phyloP scores from a whole-genome alignment of 2,888 invertebrate genomes.

The Autographa pulchrina region DNA sequence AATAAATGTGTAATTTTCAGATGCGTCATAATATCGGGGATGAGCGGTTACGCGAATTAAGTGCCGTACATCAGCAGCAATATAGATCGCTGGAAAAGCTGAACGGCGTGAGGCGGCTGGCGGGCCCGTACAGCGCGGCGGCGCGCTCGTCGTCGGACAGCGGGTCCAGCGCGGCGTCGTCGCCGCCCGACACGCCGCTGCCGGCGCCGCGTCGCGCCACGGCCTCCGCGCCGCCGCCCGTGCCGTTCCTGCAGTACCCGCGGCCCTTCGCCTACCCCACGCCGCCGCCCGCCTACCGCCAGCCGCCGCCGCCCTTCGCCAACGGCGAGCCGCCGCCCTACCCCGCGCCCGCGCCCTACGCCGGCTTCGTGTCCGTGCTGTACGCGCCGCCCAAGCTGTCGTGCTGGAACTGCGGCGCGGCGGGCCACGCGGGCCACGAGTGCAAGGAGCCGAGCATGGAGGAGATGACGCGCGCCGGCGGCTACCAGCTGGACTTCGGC shows the following conservation, averaged over 20 bases:
- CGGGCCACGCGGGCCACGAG: constrained; percentile 95
- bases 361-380: constrained; percentile 86
- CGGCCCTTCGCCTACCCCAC: constrained; percentile 82
- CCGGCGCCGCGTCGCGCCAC: constrained; percentile 71
- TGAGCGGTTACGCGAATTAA: constrained; percentile 90
- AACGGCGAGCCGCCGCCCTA: constrained; percentile 86
- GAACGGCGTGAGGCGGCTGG: constrained; percentile 88
- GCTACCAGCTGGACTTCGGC: constrained; percentile 92
- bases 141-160: constrained; percentile 81
- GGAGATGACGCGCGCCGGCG: constrained; percentile 94
- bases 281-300: constrained; percentile 81
- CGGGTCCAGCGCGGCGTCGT: constrained; percentile 83
- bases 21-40: constrained; percentile 91
- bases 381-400: constrained; percentile 91
- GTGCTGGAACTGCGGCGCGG: constrained; percentile 98
- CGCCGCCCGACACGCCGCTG: constrained; percentile 83
- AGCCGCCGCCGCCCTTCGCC: constrained; percentile 83
- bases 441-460: constrained; percentile 98
- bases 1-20: constrained; percentile 72
- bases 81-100: constrained; percentile 89
- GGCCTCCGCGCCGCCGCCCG: constrained; percentile 72
- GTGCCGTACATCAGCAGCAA: constrained; percentile 83
- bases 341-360: constrained; percentile 82
- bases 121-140: constrained; percentile 73
- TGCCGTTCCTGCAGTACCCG: constrained; percentile 78